Percentiles rank a stretch among this genome's conserved stretches.
Conservation (phyloP, 2,888 invertebrate genomes). For the Julus scandinavius region DNA sequence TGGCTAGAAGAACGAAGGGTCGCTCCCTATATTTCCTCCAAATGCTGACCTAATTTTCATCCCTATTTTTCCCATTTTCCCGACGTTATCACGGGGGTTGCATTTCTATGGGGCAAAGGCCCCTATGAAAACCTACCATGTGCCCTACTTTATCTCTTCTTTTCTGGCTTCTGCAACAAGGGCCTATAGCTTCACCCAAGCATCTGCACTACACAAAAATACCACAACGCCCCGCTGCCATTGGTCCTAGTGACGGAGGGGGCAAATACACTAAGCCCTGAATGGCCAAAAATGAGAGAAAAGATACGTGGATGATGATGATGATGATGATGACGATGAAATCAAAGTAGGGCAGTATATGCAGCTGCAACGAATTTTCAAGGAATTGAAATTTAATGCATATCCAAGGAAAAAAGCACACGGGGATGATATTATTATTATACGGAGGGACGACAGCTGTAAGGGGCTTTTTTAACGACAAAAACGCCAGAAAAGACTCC, state of each 20-base stretch:
- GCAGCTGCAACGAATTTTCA: constrained; percentile 10
- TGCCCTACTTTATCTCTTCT: constrained; percentile 50
- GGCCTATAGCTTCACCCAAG: background rate
- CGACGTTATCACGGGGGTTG: background rate
- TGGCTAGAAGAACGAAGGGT: constrained; percentile 19
- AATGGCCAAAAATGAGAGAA: constrained; percentile 39
- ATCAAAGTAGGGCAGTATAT: constrained; percentile 47
- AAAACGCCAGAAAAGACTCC: constrained; percentile 28
- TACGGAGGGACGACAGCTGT: constrained; percentile 6
- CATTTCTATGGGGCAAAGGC: constrained; percentile 12
- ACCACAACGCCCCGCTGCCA: constrained; percentile 39
- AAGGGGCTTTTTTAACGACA: constrained; percentile 24
- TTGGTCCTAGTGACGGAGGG: constrained; percentile 36
- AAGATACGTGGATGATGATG: background rate
- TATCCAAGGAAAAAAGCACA: constrained; percentile 32
- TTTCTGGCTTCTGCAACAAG: constrained; percentile 42
- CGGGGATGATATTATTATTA: constrained; percentile 34
- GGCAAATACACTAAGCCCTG: constrained; percentile 36
- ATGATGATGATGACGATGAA: constrained; percentile 48
- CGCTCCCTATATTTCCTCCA: constrained; percentile 23
- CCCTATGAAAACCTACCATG: constrained; percentile 45
- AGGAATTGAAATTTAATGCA: constrained; percentile 42
- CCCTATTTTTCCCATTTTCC: constrained; percentile 48
- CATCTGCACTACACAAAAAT: constrained; percentile 37
- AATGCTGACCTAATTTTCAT: constrained; percentile 48